phyloP scores from a whole-genome alignment of 2,113 vertebrate genomes.

The Collichthys lucidus region DNA sequence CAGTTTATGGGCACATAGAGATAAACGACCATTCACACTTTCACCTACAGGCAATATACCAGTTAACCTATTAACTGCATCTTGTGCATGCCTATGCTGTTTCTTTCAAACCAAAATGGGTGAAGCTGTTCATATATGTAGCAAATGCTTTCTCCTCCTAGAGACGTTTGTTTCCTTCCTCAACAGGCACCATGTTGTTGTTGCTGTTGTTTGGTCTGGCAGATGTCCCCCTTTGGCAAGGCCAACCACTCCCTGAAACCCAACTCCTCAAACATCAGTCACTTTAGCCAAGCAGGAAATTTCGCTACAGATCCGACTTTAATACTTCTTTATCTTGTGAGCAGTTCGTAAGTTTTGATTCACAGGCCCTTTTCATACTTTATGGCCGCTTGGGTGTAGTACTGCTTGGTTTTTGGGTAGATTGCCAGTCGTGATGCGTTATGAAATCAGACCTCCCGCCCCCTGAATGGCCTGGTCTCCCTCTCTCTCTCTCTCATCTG shows the following conservation, averaged over 20 bases:
- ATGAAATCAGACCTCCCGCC: background rate
- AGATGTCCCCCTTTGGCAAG: background rate
- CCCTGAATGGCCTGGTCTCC: background rate
- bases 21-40: no score
- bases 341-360: background rate
- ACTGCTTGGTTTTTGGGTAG: background rate
- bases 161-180: background rate
- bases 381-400: background rate
- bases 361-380: background rate
- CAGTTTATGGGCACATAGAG: no score
- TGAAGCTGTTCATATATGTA: background rate
- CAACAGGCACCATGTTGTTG: background rate
- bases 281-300: constrained; percentile 33
- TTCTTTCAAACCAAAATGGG: background rate
- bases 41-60: no score
- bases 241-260: constrained; percentile 31
- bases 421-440: constrained; percentile 6
- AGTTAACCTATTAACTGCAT: no score
- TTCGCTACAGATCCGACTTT: background rate
- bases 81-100: no score
- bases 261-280: background rate
- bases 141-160: background rate
- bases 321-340: background rate
- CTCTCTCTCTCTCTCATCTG: no score
- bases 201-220: constrained; percentile 31